phyloP scores from a whole-genome alignment of 2,888 invertebrate genomes.

The Tetheella fluctuosa region DNA sequence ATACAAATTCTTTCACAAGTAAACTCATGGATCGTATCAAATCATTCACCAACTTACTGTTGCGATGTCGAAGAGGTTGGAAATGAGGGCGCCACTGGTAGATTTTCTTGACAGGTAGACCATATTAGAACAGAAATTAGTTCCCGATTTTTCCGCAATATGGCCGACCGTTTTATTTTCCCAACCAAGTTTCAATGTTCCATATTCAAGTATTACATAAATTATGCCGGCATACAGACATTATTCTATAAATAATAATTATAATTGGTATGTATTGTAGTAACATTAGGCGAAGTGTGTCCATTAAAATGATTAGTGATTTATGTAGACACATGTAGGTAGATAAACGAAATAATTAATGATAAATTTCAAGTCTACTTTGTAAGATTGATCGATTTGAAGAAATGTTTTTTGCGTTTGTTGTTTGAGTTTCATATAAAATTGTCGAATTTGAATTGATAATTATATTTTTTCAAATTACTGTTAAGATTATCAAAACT shows the following conservation, averaged over 20 bases:
- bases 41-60: too few relatives aligned
- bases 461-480: too few relatives aligned
- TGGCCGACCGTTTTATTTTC: conserved; percentile 11
- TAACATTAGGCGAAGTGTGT: conserved; percentile 50
- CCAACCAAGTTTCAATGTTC: conserved; percentile 16
- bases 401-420: conserved; percentile 8
- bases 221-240: conserved; percentile 5
- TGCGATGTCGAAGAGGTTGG: too few relatives aligned
- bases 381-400: not conserved
- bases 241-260: conserved; percentile 21
- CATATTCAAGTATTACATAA: conserved; percentile 16
- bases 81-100: too few relatives aligned
- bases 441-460: not conserved
- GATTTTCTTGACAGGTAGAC: too few relatives aligned
- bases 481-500: not conserved
- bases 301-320: conserved; percentile 53
- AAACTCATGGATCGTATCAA: too few relatives aligned
- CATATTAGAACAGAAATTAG: conserved; percentile 15
- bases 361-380: not conserved
- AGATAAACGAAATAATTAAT: conserved; percentile 39
- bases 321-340: conserved; percentile 43
- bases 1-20: too few relatives aligned
- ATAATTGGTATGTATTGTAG: conserved; percentile 47
- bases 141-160: conserved; percentile 19
- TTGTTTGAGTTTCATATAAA: not conserved